Evolutionary conservation across 2,888 invertebrate genomes (phyloP).

Genomic region (Eumacrocentrus americanus): DNA sequence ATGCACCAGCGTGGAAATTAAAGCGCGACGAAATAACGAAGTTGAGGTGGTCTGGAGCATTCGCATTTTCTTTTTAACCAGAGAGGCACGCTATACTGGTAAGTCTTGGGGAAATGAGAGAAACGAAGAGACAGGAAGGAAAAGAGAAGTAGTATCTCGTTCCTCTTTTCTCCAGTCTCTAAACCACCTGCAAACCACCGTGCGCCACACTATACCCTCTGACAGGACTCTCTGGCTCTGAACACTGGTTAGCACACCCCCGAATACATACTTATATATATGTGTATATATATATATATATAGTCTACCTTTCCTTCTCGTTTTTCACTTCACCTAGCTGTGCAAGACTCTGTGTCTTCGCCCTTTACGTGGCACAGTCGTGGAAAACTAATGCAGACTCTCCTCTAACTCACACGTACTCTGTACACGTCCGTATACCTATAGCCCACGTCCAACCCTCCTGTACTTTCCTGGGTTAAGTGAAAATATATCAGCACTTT

Average conservation of each 20-base stretch:
- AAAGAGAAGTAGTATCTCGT: constrained; percentile 13
- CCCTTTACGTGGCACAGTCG: constrained; percentile 11
- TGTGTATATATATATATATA: too few relatives aligned
- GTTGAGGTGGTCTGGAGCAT: constrained; percentile 43
- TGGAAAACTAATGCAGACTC: constrained; percentile 20
- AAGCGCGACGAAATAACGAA: constrained; percentile 46
- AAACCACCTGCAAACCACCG: constrained; percentile 26
- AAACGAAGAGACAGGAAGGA: constrained; percentile 7
- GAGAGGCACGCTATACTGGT: constrained; percentile 16
- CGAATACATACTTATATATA: too few relatives aligned
- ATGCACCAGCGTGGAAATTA: constrained; percentile 41
- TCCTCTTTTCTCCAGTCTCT: constrained; percentile 27
- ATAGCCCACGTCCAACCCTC: too few relatives aligned
- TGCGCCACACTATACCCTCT: constrained; percentile 16
- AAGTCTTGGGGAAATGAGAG: neutral
- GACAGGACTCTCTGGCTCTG: constrained; percentile 32
- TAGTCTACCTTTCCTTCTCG: constrained; percentile 22
- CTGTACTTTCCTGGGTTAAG: too few relatives aligned
- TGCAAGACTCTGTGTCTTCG: too few relatives aligned
- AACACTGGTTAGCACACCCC: constrained; percentile 44
- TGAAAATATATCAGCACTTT: constrained; percentile 20
- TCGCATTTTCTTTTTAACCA: constrained; percentile 44
- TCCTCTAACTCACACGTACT: neutral
- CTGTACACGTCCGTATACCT: constrained; percentile 9
- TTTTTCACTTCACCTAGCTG: constrained; percentile 17